Evolutionary conservation across 2,797 vertebrate species (phyloP).

Genomic region (Champsocephalus gunnari): DNA sequence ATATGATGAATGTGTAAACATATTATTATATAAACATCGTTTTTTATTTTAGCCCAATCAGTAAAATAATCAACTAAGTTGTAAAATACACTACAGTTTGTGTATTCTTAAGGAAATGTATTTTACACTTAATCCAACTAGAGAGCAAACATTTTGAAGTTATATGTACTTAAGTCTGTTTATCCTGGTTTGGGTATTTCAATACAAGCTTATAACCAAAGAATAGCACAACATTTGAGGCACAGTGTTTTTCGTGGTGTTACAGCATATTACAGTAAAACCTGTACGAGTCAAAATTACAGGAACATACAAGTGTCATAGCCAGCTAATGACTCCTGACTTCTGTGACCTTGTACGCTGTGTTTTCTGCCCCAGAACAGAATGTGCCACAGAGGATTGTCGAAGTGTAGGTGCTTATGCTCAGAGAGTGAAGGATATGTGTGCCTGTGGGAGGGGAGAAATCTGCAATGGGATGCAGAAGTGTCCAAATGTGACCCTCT

Average conservation of each 20-base stretch:
- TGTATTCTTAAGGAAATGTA: neutral
- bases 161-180: neutral
- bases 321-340: slow-evolving; percentile 44
- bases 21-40: neutral
- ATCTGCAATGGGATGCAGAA: slow-evolving; percentile 83
- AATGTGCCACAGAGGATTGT: slow-evolving; percentile 63
- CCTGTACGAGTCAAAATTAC: slow-evolving; percentile 15
- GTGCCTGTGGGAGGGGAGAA: slow-evolving; percentile 73
- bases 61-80: neutral
- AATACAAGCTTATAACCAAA: neutral
- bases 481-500: slow-evolving; percentile 84
- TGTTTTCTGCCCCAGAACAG: slow-evolving; percentile 61
- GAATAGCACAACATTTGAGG: neutral
- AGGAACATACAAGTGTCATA: slow-evolving; percentile 28
- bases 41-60: neutral
- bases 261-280: neutral
- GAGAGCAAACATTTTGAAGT: neutral
- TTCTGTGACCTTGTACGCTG: slow-evolving; percentile 46
- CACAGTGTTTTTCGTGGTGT: neutral
- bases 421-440: slow-evolving; percentile 70
- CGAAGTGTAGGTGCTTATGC: slow-evolving; percentile 62
- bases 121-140: slow-evolving; percentile 6
- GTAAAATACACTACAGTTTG: neutral
- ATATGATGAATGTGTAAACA: slow-evolving; percentile 1
- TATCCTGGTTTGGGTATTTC: neutral